These are phyloP conservation scores for Aromia moschata DNA, from an alignment of 2,888 invertebrate genomes.

Conservation along the genomic window DNA sequence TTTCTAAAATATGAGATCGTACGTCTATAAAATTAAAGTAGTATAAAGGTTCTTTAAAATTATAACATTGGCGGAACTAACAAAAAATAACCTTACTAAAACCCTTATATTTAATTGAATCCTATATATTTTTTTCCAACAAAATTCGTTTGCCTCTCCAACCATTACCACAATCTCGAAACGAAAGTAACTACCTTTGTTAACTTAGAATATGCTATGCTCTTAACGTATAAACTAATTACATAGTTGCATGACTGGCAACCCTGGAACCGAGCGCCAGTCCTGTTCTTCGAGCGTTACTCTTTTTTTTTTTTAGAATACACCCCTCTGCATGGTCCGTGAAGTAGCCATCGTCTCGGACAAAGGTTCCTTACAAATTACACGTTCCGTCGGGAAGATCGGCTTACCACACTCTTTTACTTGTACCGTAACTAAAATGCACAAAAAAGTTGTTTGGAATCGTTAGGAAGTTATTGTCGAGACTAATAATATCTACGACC, in stretches of 20 bases:
- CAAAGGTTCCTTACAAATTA: conserved; percentile 30
- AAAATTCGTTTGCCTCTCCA: too few relatives aligned
- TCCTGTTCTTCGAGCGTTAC: conserved; percentile 5
- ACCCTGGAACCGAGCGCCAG: neutral
- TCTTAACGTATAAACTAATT: neutral
- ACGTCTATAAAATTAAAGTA: too few relatives aligned
- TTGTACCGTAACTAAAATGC: neutral
- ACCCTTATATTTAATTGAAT: too few relatives aligned
- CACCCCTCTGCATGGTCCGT: conserved; percentile 35
- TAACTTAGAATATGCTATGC: too few relatives aligned
- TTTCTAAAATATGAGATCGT: too few relatives aligned
- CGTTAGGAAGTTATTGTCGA: neutral
- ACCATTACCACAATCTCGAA: too few relatives aligned
- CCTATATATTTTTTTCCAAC: too few relatives aligned
- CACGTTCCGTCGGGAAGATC: conserved; percentile 18
- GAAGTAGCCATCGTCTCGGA: conserved; percentile 23
- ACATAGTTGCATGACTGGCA: neutral
- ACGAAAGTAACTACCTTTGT: too few relatives aligned
- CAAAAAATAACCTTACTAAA: too few relatives aligned
- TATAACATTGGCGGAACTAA: too few relatives aligned
- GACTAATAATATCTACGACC: too few relatives aligned
- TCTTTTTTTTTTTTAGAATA: conserved; percentile 32
- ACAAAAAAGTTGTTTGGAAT: neutral
- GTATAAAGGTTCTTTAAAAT: too few relatives aligned
- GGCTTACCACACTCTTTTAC: conserved; percentile 5